phyloP scores from a whole-genome alignment of 2,113 vertebrate species.

The Cinclus cinclus region DNA sequence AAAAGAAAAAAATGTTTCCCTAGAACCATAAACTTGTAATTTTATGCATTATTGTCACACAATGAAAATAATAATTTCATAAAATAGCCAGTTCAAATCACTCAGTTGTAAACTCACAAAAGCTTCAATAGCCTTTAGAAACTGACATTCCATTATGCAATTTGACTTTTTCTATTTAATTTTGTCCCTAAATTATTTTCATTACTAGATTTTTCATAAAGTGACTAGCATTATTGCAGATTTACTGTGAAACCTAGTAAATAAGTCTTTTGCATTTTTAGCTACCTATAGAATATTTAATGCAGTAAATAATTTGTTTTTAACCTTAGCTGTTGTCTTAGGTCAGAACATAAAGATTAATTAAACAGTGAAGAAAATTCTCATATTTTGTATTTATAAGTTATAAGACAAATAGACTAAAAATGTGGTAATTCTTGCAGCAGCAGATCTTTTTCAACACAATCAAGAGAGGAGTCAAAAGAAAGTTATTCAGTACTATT shows the following conservation, averaged over 20 bases:
- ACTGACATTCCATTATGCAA: not conserved
- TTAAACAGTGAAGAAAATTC: not conserved
- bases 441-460: not conserved
- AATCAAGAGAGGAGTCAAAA: not conserved
- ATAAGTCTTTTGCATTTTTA: not conserved
- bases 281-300: not conserved
- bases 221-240: rapidly evolving
- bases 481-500: not conserved
- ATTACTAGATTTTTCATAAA: not conserved
- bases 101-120: not conserved
- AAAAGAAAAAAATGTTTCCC: not conserved
- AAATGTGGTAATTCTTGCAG: not conserved
- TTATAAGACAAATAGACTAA: not conserved
- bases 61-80: not conserved
- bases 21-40: not conserved
- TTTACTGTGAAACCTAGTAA: not conserved
- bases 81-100: not conserved
- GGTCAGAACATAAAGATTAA: not conserved
- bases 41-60: not conserved
- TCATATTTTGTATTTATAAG: not conserved
- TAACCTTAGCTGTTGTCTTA: not conserved
- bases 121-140: not conserved
- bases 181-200: not conserved
- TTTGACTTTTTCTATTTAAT: not conserved
- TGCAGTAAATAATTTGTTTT: not conserved